These are phyloP conservation scores for Neoseiulus cucumeris DNA, from an alignment of 1,140 invertebrate genomes.

Conservation along the genomic window DNA sequence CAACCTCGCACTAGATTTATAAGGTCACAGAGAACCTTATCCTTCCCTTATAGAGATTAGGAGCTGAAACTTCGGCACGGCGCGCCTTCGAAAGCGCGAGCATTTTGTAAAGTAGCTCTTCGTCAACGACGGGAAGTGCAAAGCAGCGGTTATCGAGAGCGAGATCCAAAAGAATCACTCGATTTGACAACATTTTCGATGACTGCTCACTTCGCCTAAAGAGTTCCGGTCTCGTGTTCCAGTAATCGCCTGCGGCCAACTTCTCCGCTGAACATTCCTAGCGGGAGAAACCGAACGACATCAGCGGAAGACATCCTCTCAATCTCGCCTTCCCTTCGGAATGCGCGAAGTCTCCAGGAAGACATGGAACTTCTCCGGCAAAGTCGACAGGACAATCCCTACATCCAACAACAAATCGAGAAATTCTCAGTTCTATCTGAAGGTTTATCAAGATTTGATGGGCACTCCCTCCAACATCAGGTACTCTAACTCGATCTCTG, in stretches of 20 bases:
- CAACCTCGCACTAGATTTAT: no score
- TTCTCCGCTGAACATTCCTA: neutral
- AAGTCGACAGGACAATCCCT: constrained; percentile 59
- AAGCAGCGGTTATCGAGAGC: no score
- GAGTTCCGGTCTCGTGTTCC: neutral
- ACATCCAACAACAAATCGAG: constrained; percentile 35
- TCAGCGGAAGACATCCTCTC: constrained; percentile 10
- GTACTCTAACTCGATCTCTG: neutral
- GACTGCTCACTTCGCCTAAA: no score
- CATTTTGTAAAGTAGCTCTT: no score
- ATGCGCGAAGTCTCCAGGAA: constrained; percentile 46
- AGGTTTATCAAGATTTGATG: neutral
- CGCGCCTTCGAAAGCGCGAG: no score
- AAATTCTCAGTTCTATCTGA: constrained; percentile 14
- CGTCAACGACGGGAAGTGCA: no score
- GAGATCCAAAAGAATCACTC: no score
- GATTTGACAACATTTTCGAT: no score
- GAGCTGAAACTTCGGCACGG: no score
- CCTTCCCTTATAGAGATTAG: no score
- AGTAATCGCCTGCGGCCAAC: neutral
- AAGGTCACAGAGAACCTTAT: no score
- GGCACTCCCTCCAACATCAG: neutral
- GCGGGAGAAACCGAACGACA: neutral
- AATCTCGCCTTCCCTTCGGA: constrained; percentile 15
- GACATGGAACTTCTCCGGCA: constrained; percentile 57